A percentile compares a stretch with the other conserved stretches of the same genome.
phyloP scores from a whole-genome alignment of 2,113 vertebrate species.

The Clupea harengus region DNA sequence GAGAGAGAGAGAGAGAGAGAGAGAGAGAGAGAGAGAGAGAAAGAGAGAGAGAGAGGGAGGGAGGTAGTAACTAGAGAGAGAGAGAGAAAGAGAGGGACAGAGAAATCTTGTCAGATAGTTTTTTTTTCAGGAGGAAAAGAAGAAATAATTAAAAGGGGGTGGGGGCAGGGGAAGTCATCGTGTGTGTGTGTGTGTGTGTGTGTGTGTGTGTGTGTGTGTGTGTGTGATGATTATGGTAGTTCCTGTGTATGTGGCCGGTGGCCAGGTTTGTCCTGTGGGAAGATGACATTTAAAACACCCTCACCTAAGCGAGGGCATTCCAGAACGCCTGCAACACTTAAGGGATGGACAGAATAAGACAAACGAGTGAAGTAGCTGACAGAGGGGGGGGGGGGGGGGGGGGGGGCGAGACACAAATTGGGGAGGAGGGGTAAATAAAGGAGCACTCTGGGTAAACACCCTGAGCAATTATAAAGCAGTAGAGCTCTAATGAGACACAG shows the following conservation, averaged over 20 bases:
- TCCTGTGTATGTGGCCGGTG: constrained; percentile 12
- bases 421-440: background rate
- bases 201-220: constrained; percentile 5
- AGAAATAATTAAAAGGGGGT: constrained; percentile 8
- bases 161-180: background rate
- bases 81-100: background rate
- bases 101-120: constrained; percentile 35
- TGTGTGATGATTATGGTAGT: background rate
- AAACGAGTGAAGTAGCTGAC: background rate
- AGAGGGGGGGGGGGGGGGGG: background rate
- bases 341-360: background rate
- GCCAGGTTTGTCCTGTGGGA: constrained; percentile 25
- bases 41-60: background rate
- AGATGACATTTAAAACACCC: background rate
- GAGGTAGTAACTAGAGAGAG: background rate
- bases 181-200: constrained; percentile 23
- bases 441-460: background rate
- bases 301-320: background rate
- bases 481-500: background rate
- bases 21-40: background rate
- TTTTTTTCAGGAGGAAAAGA: constrained; percentile 19
- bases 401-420: background rate
- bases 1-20: background rate
- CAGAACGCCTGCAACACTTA: background rate
- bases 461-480: background rate